A percentile compares a stretch with the other conserved stretches of the same genome.
phyloP scores from a whole-genome alignment of 2,113 vertebrate genomes.

The Leptocoma aspasia region DNA sequence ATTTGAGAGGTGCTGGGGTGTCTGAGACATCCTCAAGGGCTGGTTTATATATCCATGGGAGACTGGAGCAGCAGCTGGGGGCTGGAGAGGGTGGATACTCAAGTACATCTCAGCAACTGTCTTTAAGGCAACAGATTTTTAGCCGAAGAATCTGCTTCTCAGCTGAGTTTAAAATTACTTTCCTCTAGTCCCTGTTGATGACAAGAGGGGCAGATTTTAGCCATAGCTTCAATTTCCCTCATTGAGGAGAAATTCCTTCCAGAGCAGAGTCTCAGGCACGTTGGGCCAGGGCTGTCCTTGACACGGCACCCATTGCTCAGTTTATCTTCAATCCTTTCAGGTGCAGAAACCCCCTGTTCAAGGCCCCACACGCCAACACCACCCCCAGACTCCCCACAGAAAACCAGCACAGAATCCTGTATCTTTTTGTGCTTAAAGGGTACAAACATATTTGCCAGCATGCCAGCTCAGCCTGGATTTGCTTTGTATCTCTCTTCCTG shows the following conservation, averaged over 20 bases:
- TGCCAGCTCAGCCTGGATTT: neutral
- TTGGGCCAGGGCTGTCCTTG: neutral
- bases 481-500: neutral
- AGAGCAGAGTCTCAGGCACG: neutral
- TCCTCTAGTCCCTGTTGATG: neutral
- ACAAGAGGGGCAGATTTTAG: neutral
- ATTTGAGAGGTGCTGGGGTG: neutral
- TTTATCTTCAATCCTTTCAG: neutral
- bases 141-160: neutral
- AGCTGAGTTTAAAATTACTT: neutral
- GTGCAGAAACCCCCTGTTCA: neutral
- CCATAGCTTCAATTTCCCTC: neutral
- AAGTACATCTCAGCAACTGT: neutral
- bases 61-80: neutral
- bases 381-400: neutral
- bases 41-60: neutral
- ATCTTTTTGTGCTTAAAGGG: neutral
- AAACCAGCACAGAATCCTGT: neutral
- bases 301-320: neutral
- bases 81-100: neutral
- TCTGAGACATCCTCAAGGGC: neutral
- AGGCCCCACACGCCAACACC: neutral
- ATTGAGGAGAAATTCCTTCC: fast-evolving
- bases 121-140: neutral
- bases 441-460: neutral